Evolutionary conservation across 2,113 vertebrate genomes (phyloP).

Genomic region (Ploceus nigricollis): DNA sequence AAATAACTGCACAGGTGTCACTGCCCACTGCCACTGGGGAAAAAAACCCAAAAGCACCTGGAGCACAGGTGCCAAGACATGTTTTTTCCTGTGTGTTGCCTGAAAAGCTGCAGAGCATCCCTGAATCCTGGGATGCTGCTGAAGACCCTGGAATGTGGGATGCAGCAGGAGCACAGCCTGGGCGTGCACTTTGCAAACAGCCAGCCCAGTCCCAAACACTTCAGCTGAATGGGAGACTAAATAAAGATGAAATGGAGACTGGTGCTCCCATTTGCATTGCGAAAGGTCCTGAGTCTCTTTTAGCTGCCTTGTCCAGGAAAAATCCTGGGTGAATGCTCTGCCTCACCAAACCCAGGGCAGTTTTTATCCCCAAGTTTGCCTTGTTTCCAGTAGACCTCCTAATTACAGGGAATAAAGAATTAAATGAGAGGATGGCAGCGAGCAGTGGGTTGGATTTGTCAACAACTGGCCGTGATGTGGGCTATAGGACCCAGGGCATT

Average conservation of each 20-base stretch:
- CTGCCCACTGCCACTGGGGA: not conserved
- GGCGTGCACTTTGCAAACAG: not conserved
- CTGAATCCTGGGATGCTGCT: not conserved
- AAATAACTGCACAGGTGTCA: not conserved
- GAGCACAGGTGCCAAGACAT: not conserved
- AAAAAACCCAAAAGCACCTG: not conserved
- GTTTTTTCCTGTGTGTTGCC: not conserved
- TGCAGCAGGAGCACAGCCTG: not conserved
- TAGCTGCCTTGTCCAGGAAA: not conserved
- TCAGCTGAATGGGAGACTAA: not conserved
- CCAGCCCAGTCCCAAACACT: not conserved
- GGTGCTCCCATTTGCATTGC: not conserved
- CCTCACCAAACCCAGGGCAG: not conserved
- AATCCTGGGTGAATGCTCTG: not conserved
- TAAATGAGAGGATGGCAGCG: not conserved
- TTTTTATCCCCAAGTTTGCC: not conserved
- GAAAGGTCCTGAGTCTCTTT: not conserved
- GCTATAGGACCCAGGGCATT: rapidly evolving
- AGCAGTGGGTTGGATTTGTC: not conserved
- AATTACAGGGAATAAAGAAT: not conserved
- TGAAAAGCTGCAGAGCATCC: not conserved
- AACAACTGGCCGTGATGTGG: rapidly evolving
- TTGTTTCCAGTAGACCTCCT: not conserved
- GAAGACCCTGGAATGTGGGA: not conserved
- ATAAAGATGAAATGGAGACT: not conserved